Base-by-base conservation (phyloP, 2,113 vertebrate genomes). In the Antechinus stuartii region DNA sequence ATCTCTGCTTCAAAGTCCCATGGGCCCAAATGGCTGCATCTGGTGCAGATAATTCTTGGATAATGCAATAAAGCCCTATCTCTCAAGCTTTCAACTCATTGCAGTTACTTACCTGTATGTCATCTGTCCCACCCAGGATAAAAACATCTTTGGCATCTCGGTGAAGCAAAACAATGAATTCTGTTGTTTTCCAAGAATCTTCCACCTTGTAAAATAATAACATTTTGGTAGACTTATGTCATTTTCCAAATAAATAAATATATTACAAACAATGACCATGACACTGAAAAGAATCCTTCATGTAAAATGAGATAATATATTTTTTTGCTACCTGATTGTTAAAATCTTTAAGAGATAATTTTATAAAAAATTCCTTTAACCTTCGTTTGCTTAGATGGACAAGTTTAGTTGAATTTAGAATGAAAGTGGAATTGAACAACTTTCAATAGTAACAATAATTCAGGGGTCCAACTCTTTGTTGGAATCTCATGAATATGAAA, bases 91-190 rank as follows among this genome's bases (percentile, higher is more conserved):
- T 61, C 12, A 56, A 4, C n/a, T 42, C 95, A 95, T 3, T 42
- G 10, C 25, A 56, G 0, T 97, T 95, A 92, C 96, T 93, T 61
- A 99, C 99, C 98, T 99, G 99, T 96, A 99, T 99, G 19, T 99
- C 99, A 91, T 99, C 99, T 7, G 99, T 99, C 56, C 99, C 99
- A 22, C 99, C 99, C 92, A 99, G 97, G 95, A 99, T 99, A 96
- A 99, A 99, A 50, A 99, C 96, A 25, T 99, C 98, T 98, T 99
- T 99, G 76, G 98, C 95, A 56, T 99, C 99, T 27, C 98, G 98
- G 19, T 99, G 99, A 94, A 98, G 94, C 53, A 99, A 96, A 92
- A 99, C 96, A 25, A 98, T 96, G 90, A 99, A 99, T 96, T 99
- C 98, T 2, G 98, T 99, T 93, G 97, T 97, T 98, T 99, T 99